Base-by-base conservation (phyloP, 2,888 invertebrate species). In the Eumerus sabulonum region DNA sequence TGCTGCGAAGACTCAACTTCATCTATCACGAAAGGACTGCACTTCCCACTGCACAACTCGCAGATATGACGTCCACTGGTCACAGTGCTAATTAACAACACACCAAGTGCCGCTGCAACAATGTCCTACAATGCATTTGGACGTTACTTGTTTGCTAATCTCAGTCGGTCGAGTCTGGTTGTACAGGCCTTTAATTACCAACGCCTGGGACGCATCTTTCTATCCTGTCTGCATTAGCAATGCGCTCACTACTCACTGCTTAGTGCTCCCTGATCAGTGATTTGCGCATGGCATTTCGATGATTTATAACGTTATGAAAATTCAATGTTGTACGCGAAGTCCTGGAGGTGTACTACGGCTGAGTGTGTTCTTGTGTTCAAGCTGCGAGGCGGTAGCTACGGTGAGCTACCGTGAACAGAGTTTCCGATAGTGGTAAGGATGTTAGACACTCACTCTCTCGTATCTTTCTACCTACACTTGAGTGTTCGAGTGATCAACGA, bases 401-500 rank as follows among this genome's bases (percentile, higher is more conserved):
- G 68, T 77, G 73, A 77, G 77, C 77, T 77, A 77, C 77, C 63
- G 77, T 77, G 77, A 73, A 77, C 72, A 51, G 50, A 18, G 60
- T 70, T 56, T 42, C 54, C 76, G 64, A 71, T 66, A 66, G 64
- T 60, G 54, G 19, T 47, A 73, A 77, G 63, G 73, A 77, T 68
- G 73, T 73, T 67, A 66, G 59, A 27, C 12, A 27, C 7, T 7
- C 14, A 18, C 45, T 64, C 19, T 64, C 36, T 76, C 64, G 56
- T 72, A 59, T 70, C 27, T 40, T 62, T 72, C 77, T 77, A 77
- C 77, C 77, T 77, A 77, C 77, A 77, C 77, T 73, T 68, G 67
- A 77, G 73, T 77, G 67, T 63, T 77, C 59, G 67, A 68, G 77
- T 77, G 77, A 77, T 77, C 77, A 77, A 77, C 77, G 77, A 77